Evolutionary conservation across 1,140 invertebrate species (phyloP).

Genomic region (Carposina sasakii): DNA sequence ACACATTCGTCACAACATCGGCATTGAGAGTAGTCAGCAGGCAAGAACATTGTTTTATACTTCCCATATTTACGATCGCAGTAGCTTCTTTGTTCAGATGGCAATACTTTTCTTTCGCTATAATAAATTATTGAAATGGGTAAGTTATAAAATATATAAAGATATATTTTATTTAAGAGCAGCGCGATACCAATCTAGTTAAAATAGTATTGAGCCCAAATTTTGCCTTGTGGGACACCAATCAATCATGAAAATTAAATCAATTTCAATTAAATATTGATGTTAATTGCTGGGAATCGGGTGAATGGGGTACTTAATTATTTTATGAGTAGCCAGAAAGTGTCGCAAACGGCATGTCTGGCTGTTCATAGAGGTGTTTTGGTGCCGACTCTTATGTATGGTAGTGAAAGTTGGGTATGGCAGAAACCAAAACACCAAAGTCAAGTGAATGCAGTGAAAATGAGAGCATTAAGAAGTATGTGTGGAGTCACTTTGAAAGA

Average conservation of each 20-base stretch:
- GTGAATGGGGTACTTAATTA: not conserved
- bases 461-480: no score
- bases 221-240: not conserved
- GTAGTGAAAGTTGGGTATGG: no score
- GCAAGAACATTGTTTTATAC: conserved; percentile 50
- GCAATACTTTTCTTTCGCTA: conserved; percentile 42
- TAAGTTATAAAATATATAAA: not conserved
- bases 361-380: no score
- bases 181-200: not conserved
- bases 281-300: not conserved
- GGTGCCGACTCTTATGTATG: no score
- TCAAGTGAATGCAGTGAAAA: no score
- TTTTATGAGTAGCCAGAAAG: no score
- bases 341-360: no score
- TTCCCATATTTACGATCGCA: conserved; percentile 55
- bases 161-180: no score
- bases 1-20: conserved; percentile 57
- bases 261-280: not conserved
- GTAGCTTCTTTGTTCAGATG: conserved; percentile 38
- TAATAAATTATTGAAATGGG: not conserved
- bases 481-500: no score
- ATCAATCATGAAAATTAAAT: not conserved
- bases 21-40: conserved; percentile 48
- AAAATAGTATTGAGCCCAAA: conserved; percentile 2
- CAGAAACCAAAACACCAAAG: no score